Evolutionary conservation across 2,888 invertebrate genomes (phyloP).

Genomic region (Minunthozetes semirufus): DNA sequence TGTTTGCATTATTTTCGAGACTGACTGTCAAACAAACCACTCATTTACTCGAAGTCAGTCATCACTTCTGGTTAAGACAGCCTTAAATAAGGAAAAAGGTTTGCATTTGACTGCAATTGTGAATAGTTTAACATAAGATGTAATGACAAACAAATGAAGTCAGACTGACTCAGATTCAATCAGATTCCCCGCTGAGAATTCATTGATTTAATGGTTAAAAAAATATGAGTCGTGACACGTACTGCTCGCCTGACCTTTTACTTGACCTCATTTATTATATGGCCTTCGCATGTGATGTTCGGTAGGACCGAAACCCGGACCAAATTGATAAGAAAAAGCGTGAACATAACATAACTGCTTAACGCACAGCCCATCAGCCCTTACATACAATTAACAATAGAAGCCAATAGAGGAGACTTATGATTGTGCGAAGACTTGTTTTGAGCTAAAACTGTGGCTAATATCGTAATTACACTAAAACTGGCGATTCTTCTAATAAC

Average conservation of each 20-base stretch:
- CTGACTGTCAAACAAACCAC: conserved; percentile 15
- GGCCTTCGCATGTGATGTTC: background rate
- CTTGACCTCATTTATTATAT: conserved; percentile 11
- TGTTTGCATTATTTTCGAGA: background rate
- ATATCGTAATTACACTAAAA: background rate
- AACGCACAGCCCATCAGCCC: background rate
- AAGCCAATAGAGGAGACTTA: background rate
- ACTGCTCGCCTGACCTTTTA: background rate
- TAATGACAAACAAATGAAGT: background rate
- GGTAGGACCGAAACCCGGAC: background rate
- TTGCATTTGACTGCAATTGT: background rate
- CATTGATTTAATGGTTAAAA: conserved; percentile 4
- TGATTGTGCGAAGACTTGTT: background rate
- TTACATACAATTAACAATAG: background rate
- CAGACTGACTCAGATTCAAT: background rate
- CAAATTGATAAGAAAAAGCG: conserved; percentile 22
- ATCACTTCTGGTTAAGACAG: background rate
- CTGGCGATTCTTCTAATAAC: background rate
- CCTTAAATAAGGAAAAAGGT: background rate
- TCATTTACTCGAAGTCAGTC: conserved; percentile 12
- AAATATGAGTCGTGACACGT: conserved; percentile 11
- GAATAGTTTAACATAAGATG: background rate
- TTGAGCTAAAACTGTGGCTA: conserved; percentile 1
- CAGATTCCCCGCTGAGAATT: background rate
- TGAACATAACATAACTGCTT: conserved; percentile 8